A percentile compares a stretch with the other conserved stretches of the same genome.
These are phyloP conservation scores for Ceratosolen fusciceps DNA, from an alignment of 1,140 invertebrate genomes.

Conservation along the genomic window DNA sequence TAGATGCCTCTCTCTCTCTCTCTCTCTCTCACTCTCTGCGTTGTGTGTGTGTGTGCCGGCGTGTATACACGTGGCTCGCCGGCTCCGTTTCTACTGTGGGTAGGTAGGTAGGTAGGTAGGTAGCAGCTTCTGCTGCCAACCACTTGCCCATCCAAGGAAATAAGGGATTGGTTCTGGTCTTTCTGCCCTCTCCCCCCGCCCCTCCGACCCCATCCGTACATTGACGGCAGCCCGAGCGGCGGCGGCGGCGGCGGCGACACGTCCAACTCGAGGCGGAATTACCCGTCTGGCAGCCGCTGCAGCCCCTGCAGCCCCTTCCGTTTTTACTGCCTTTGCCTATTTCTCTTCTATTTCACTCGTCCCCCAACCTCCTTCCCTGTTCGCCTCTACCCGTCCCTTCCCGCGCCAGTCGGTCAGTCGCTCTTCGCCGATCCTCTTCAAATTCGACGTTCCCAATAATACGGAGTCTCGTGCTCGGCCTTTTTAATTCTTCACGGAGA, in stretches of 20 bases:
- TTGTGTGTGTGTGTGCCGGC: conserved; percentile 24
- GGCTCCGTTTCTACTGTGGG: too few relatives aligned
- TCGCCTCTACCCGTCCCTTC: not conserved
- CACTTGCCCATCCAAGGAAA: conserved; percentile 31
- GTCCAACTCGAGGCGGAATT: conserved; percentile 24
- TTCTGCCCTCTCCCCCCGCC: not conserved
- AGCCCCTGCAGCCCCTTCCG: conserved; percentile 29
- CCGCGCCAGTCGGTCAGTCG: too few relatives aligned
- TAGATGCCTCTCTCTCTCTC: too few relatives aligned
- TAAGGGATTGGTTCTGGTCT: conserved; percentile 48
- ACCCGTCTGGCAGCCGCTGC: conserved; percentile 44
- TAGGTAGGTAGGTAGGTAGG: too few relatives aligned
- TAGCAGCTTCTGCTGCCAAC: conserved; percentile 31
- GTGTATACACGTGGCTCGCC: too few relatives aligned
- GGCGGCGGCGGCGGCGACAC: too few relatives aligned
- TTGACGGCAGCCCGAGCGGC: too few relatives aligned
- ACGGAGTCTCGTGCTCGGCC: too few relatives aligned
- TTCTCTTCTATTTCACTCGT: not conserved
- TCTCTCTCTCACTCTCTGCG: too few relatives aligned
- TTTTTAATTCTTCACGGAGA: too few relatives aligned
- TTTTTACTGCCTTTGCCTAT: not conserved
- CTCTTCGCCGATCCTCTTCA: not conserved
- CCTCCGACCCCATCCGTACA: not conserved
- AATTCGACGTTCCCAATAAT: too few relatives aligned
- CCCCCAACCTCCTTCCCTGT: not conserved